Evolutionary conservation across 2,888 invertebrate genomes (phyloP), one percentile per base, ranked within the genome.

Genomic region (Physocephala rufipes): DNA sequence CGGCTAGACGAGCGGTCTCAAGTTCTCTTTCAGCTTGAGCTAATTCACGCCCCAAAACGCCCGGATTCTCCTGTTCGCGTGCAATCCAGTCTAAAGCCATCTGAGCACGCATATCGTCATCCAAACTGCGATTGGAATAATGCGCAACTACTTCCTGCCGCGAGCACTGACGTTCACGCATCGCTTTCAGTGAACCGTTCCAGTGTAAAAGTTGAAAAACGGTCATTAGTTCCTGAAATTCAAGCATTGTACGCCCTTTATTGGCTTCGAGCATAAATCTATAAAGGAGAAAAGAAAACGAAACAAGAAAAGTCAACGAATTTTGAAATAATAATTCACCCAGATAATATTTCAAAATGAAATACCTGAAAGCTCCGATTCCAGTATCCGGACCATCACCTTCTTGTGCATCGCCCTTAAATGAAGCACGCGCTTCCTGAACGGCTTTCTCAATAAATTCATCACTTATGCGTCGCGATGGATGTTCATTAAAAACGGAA

Each of bases 201-300:
- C 97, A 97, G 87, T 97, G 97, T 67, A 97, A 89, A 77, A 97
- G 88, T 87, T 97, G 96, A 87, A 97, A 97, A 63, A 97, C 96
- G n/a, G 96, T 97, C 97, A 97, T 97, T 81, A 97, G 87, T 85
- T 97, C 96, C 87, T 97, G 96, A 88, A 96, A 97, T 86, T 97
- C 96, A 76, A 97, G 88, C 96, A 97, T 96, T 67, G 96, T 96
- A 76, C 95, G 91, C 15, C 96, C 96, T 77, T 95, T 96, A 86
- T 94, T 95, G 45, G 90, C 90, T 87, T 90, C 91, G 78, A 92
- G 86, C 92, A 92, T 92, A 82, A 92, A 92, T 82, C 93, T 91
- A 28, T 13, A 63, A 67, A 15, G 2, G 53, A 61, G 30, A 55
- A 51, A 28, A n/a, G 51, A 30, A 16, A 13, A 51, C 16, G 26